Percentiles rank a stretch among this genome's conserved stretches.
Conservation (phyloP, 2,113 vertebrate species). For the Takifugu flavidus region DNA sequence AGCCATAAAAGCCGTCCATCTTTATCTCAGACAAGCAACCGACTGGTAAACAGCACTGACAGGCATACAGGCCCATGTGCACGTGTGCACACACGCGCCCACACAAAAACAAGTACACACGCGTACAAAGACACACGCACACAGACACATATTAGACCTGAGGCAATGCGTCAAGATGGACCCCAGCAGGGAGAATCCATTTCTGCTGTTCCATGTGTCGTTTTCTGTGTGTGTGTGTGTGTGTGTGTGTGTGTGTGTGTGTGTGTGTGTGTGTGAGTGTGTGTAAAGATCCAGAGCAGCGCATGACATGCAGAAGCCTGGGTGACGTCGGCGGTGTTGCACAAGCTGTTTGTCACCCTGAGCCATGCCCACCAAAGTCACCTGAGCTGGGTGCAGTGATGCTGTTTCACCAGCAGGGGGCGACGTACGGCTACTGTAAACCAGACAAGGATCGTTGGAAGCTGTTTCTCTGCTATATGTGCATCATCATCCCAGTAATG, state of each 20-base stretch:
- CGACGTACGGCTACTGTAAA: conserved; percentile 10
- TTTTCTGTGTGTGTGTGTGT: conserved; percentile 5
- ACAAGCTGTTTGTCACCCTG: conserved; percentile 67
- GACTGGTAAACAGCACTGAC: not conserved
- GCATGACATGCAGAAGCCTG: conserved; percentile 25
- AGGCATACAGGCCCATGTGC: not conserved
- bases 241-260: conserved; percentile 8
- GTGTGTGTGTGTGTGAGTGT: conserved; percentile 9
- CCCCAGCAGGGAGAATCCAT: conserved; percentile 25
- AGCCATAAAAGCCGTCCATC: conserved; percentile 14
- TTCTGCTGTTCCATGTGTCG: conserved; percentile 3
- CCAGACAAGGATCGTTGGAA: not conserved
- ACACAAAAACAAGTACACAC: not conserved
- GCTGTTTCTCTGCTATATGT: conserved; percentile 6
- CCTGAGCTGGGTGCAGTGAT: conserved; percentile 27
- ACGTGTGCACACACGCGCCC: not conserved
- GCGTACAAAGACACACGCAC: conserved; percentile 2
- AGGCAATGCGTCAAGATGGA: conserved; percentile 29
- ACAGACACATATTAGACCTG: conserved; percentile 43
- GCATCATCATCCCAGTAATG: conserved; percentile 23
- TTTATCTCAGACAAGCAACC: conserved; percentile 24
- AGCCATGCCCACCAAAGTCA: conserved; percentile 16
- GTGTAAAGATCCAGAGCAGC: conserved; percentile 6
- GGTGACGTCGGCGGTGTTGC: conserved; percentile 54
- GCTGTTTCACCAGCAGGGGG: conserved; percentile 34